phyloP scores from a whole-genome alignment of 2,797 vertebrate genomes.

The Sciaenops ocellatus region DNA sequence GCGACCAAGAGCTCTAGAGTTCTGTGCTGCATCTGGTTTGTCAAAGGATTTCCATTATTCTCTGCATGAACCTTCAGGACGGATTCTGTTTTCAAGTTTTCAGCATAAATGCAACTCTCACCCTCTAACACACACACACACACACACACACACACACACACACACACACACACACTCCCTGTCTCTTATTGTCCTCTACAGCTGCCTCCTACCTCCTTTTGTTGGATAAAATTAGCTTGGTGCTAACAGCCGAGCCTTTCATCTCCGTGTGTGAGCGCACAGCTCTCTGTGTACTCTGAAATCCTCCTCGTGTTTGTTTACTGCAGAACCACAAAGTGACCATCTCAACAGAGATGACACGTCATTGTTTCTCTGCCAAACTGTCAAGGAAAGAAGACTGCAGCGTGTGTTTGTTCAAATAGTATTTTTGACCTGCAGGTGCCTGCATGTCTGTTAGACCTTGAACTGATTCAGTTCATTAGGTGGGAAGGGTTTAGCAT shows the following conservation, averaged over 20 bases:
- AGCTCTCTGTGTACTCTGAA: slow-evolving; percentile 27
- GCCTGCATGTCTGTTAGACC: neutral
- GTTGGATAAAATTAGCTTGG: slow-evolving; percentile 76
- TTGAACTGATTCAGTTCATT: neutral
- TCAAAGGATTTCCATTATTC: no score
- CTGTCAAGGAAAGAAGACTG: neutral
- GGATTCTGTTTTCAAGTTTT: neutral
- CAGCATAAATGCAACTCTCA: slow-evolving; percentile 3
- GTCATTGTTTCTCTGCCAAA: neutral
- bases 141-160: no score
- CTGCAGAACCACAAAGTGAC: neutral
- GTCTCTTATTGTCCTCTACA: slow-evolving; percentile 73
- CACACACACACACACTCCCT: neutral
- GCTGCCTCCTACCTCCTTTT: slow-evolving; percentile 78
- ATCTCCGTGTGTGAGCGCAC: slow-evolving; percentile 29
- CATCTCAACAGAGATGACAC: slow-evolving; percentile 8
- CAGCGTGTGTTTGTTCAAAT: neutral
- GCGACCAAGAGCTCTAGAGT: no score
- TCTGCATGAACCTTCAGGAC: neutral
- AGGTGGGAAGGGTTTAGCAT: no score
- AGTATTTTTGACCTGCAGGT: neutral
- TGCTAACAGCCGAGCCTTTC: slow-evolving; percentile 55
- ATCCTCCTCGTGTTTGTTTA: slow-evolving; percentile 14
- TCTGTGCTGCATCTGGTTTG: no score
- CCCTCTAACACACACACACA: neutral